These are phyloP conservation scores for Conchocele bisecta DNA, from an alignment of 2,888 invertebrate genomes.

Conservation along the genomic window DNA sequence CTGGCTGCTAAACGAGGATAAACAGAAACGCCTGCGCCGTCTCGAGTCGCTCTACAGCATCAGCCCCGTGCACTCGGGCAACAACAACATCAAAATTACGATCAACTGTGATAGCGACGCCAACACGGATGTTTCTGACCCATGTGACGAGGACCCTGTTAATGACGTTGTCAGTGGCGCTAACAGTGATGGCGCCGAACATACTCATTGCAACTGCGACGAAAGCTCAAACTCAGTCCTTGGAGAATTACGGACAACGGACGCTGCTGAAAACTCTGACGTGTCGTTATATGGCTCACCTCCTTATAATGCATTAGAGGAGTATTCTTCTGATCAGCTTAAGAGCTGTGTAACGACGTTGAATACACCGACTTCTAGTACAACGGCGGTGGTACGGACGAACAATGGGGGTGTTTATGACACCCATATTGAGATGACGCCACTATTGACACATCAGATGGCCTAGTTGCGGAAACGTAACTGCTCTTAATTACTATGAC, in stretches of 20 bases:
- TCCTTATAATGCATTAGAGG: background rate
- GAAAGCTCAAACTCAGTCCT: no score
- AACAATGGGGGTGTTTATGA: background rate
- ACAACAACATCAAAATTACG: constrained; percentile 1
- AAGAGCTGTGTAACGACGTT: background rate
- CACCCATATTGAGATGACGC: constrained; percentile 23
- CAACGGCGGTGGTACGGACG: background rate
- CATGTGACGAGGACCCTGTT: no score
- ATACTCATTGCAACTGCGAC: no score
- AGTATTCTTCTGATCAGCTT: background rate
- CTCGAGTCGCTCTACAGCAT: constrained; percentile 31
- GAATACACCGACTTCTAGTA: no score
- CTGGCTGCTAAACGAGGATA: constrained; percentile 80
- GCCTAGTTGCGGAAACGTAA: no score
- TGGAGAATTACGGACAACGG: background rate
- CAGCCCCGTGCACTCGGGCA: background rate
- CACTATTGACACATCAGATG: no score
- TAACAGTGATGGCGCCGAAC: no score
- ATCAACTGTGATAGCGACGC: background rate
- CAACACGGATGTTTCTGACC: no score
- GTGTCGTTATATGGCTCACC: background rate
- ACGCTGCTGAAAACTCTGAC: background rate
- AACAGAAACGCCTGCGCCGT: constrained; percentile 63
- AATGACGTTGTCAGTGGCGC: no score
- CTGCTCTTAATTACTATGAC: no score